These are phyloP conservation scores for Anoplius nigerrimus DNA, from an alignment of 2,888 invertebrate genomes.

Conservation along the genomic window DNA sequence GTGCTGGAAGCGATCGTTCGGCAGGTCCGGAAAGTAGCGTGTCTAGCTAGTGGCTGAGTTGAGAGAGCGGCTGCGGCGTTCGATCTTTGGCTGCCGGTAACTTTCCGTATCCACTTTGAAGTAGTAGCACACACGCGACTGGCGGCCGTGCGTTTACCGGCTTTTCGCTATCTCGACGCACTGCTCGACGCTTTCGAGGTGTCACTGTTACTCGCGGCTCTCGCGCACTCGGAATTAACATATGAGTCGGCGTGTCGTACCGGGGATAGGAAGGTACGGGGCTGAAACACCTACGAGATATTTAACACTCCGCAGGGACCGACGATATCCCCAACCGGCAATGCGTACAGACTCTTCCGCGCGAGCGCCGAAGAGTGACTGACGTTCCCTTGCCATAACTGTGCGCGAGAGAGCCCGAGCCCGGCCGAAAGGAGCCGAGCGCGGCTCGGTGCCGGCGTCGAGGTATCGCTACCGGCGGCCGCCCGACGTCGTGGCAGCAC, in stretches of 20 bases:
- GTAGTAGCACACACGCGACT: not conserved
- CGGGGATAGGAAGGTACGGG: conserved; percentile 10
- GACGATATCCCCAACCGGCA: conserved; percentile 47
- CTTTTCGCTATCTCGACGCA: not conserved
- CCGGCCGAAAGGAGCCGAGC: conserved; percentile 56
- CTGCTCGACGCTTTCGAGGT: not conserved
- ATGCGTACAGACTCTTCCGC: conserved; percentile 67
- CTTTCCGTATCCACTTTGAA: conserved; percentile 4
- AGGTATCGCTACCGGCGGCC: conserved; percentile 56
- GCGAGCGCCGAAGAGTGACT: conserved; percentile 74
- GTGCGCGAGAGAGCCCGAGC: conserved; percentile 59
- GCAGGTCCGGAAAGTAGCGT: no score
- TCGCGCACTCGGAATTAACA: not conserved
- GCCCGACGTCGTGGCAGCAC: conserved; percentile 66
- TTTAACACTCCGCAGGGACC: conserved; percentile 48
- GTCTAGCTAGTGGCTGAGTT: no score
- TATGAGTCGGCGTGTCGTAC: not conserved
- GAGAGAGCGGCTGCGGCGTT: no score
- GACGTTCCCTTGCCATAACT: conserved; percentile 65
- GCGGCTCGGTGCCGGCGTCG: conserved; percentile 56
- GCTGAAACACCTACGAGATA: conserved; percentile 44
- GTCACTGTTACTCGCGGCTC: not conserved
- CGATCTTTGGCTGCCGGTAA: no score
- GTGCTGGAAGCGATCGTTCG: no score
- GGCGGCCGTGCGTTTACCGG: not conserved